phyloP scores from a whole-genome alignment of 2,113 vertebrate genomes.

The Mixornis gularis region DNA sequence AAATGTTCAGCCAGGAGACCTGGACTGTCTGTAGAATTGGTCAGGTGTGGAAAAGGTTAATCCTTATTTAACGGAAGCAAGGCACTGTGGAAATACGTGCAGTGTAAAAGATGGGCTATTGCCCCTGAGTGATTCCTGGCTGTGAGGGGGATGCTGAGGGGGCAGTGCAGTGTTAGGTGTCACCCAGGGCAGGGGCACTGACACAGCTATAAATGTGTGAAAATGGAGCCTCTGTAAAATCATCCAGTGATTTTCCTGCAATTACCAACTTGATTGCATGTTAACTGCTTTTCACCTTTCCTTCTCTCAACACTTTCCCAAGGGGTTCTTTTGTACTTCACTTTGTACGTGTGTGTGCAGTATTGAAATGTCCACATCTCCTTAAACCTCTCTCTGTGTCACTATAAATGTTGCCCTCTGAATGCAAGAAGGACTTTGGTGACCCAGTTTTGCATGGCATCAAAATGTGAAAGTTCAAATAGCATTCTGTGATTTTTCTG shows the following conservation, averaged over 20 bases:
- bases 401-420: background rate
- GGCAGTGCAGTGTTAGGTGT: background rate
- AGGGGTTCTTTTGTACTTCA: background rate
- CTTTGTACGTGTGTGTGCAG: background rate
- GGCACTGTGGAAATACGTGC: background rate
- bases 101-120: background rate
- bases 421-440: background rate
- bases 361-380: background rate
- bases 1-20: background rate
- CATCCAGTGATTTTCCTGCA: background rate
- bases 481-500: conserved; percentile 10
- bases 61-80: background rate
- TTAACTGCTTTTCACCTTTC: background rate
- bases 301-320: background rate
- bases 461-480: background rate
- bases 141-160: background rate
- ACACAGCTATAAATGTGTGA: background rate
- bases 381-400: background rate
- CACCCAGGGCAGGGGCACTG: background rate
- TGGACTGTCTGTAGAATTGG: background rate
- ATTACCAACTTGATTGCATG: background rate
- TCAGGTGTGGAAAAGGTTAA: background rate
- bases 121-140: background rate
- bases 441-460: background rate
- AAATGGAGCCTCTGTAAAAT: background rate